Conservation (phyloP, 2,797 vertebrate species). For the Zalophus californianus region DNA sequence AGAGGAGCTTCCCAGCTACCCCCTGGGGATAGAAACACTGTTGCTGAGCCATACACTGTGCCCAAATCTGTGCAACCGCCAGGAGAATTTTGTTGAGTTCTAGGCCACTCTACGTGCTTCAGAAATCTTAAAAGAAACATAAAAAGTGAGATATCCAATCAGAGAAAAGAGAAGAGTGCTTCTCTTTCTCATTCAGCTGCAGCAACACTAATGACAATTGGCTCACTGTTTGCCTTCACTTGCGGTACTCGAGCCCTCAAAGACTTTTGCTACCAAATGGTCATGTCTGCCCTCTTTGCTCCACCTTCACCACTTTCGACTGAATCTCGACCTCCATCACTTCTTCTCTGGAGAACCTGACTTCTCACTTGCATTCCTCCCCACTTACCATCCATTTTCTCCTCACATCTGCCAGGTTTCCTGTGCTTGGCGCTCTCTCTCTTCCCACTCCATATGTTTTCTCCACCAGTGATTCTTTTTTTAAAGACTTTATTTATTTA, state of each 20-base stretch:
- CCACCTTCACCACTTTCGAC: background rate
- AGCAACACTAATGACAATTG: background rate
- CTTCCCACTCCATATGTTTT: background rate
- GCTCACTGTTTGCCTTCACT: background rate
- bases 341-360: background rate
- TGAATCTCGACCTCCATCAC: background rate
- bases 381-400: background rate
- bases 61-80: background rate
- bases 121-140: constrained; percentile 35
- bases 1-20: background rate
- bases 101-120: background rate
- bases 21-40: background rate
- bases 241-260: background rate
- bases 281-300: background rate
- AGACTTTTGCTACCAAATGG: background rate
- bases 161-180: background rate
- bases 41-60: background rate
- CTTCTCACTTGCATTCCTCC: constrained; percentile 1
- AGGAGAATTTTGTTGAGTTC: background rate
- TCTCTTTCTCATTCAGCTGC: background rate
- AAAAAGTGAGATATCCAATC: background rate
- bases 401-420: background rate
- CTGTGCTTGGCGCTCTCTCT: background rate
- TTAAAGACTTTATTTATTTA: no score
- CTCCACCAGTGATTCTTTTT: background rate